phyloP scores from a whole-genome alignment of 2,113 vertebrate genomes.

The Sardina pilchardus region DNA sequence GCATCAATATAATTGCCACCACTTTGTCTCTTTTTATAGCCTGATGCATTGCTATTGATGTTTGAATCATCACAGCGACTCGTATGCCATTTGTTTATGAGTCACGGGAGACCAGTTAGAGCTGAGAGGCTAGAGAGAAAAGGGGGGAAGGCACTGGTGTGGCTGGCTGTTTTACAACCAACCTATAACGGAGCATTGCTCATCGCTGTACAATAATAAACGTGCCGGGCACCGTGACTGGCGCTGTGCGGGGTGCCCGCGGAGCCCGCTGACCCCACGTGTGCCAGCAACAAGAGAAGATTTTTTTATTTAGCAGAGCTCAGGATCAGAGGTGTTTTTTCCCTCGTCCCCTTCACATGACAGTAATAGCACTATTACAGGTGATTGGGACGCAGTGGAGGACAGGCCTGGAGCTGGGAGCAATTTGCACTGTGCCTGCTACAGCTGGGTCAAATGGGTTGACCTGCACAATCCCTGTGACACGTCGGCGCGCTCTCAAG shows the following conservation, averaged over 20 bases:
- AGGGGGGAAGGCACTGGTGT: not conserved
- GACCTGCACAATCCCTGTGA: not conserved
- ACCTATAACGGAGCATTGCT: not conserved
- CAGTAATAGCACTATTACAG: not conserved
- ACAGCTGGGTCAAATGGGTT: not conserved
- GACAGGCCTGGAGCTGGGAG: not conserved
- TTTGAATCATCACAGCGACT: not conserved
- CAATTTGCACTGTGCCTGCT: not conserved
- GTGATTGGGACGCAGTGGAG: not conserved
- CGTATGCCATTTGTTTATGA: not conserved
- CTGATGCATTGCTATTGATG: not conserved
- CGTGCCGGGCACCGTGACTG: not conserved
- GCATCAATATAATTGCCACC: constrained; percentile 1
- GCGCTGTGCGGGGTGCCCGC: not conserved
- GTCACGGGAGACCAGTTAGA: not conserved
- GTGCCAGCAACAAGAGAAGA: not conserved
- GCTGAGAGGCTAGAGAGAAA: not conserved
- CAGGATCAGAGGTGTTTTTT: not conserved
- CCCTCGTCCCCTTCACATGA: not conserved
- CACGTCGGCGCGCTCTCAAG: not conserved
- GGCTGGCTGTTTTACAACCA: not conserved
- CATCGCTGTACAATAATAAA: not conserved
- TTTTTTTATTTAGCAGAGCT: not conserved
- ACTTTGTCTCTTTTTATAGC: constrained; percentile 3
- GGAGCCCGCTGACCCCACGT: not conserved